These are phyloP conservation scores for Myiotriccus ornatus DNA, from an alignment of 2,797 vertebrate genomes.

Conservation along the genomic window DNA sequence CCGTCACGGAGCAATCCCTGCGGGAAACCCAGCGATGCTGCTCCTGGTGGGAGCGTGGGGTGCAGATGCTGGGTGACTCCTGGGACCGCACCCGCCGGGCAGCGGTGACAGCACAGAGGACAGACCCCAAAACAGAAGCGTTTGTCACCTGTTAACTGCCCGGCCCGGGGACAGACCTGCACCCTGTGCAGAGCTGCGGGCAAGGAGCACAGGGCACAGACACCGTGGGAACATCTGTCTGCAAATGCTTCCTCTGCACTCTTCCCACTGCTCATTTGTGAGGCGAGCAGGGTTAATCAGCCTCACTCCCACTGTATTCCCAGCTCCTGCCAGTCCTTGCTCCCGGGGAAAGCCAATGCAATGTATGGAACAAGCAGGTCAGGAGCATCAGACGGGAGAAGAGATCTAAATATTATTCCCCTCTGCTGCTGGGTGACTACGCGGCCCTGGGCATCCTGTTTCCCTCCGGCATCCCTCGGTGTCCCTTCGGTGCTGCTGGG, in stretches of 20 bases:
- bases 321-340: background rate
- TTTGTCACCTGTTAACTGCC: no score
- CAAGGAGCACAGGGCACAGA: background rate
- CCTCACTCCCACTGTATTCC: accelerated
- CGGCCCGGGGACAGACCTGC: background rate
- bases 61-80: background rate
- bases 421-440: background rate
- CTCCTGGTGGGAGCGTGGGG: accelerated
- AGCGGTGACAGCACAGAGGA: accelerated
- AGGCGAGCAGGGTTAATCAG: background rate
- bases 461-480: background rate
- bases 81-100: background rate
- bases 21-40: background rate
- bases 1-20: accelerated
- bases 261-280: background rate
- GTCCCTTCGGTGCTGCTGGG: background rate
- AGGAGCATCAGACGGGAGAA: background rate
- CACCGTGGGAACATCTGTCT: background rate
- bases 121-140: accelerated
- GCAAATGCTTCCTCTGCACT: accelerated
- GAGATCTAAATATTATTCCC: background rate
- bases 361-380: accelerated
- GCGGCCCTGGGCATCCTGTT: accelerated
- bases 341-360: background rate
- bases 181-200: accelerated